Conservation (phyloP, 1,140 invertebrate species). For the Helicoverpa zea region DNA sequence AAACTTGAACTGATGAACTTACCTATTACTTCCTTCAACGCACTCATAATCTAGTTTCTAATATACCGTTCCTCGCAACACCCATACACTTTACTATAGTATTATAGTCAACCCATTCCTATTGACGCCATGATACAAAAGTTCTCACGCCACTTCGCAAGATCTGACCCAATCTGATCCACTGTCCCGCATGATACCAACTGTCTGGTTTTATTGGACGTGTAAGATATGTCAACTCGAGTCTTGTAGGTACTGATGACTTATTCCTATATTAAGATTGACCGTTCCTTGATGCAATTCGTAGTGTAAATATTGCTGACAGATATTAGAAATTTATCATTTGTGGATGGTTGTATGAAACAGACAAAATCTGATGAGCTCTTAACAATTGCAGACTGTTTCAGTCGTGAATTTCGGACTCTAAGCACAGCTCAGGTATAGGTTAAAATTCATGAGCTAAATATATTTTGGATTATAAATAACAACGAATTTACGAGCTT, state of each 20-base stretch:
- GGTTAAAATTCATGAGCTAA: too few species aligned
- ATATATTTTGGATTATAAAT: too few species aligned
- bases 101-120: conserved; percentile 3
- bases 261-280: not conserved
- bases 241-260: conserved; percentile 1
- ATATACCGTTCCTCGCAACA: not conserved
- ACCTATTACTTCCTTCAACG: too few species aligned
- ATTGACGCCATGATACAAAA: not conserved
- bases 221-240: conserved; percentile 9
- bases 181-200: conserved; percentile 42
- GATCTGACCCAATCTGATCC: conserved; percentile 37
- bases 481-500: too few species aligned
- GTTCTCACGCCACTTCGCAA: conserved; percentile 47
- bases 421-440: too few species aligned
- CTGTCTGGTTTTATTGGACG: conserved; percentile 41
- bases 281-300: not conserved
- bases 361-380: too few species aligned
- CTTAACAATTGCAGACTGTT: not conserved
- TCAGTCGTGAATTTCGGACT: too few species aligned
- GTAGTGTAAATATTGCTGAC: too few species aligned
- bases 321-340: not conserved
- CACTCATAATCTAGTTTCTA: too few species aligned
- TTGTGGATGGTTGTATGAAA: not conserved
- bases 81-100: not conserved
- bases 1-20: too few species aligned